Evolutionary conservation across 2,113 vertebrate species (phyloP).

Genomic region (Empidonax traillii): DNA sequence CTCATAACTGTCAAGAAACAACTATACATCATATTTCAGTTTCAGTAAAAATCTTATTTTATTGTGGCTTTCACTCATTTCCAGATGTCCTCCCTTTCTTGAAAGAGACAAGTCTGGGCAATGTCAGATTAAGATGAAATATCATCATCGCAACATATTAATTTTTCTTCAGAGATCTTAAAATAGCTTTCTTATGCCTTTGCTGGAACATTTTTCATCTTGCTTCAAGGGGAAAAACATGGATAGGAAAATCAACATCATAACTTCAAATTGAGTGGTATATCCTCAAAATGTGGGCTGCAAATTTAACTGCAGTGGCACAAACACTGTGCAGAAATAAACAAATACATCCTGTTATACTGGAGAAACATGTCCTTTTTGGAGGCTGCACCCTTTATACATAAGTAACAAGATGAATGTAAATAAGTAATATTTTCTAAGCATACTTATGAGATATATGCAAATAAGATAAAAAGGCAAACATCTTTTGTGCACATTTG

Average conservation of each 20-base stretch:
- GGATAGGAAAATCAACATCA: constrained; percentile 43
- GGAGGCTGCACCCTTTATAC: constrained; percentile 66
- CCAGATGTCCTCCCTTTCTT: constrained; percentile 64
- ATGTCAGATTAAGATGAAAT: constrained; percentile 66
- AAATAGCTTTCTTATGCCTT: constrained; percentile 61
- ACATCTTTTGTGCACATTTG: constrained; percentile 64
- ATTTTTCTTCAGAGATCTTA: constrained; percentile 54
- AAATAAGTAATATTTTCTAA: constrained; percentile 73
- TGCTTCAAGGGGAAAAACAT: constrained; percentile 42
- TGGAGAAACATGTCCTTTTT: constrained; percentile 54
- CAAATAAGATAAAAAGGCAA: constrained; percentile 72
- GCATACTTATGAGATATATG: constrained; percentile 74
- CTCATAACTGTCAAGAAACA: constrained; percentile 53
- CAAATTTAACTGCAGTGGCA: constrained; percentile 40
- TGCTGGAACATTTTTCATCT: constrained; percentile 57
- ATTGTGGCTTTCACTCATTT: constrained; percentile 63
- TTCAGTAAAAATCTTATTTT: constrained; percentile 42
- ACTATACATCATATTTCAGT: constrained; percentile 43
- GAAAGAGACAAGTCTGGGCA: constrained; percentile 56
- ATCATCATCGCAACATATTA: constrained; percentile 60
- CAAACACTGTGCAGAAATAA: constrained; percentile 58
- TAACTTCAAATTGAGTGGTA: constrained; percentile 36
- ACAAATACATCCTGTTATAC: constrained; percentile 58
- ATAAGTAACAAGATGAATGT: constrained; percentile 64
- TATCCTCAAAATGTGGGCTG: constrained; percentile 56